A percentile compares a stretch with the other conserved stretches of the same genome.
phyloP scores from a whole-genome alignment of 2,888 invertebrate genomes.

The Dorcus hopei region DNA sequence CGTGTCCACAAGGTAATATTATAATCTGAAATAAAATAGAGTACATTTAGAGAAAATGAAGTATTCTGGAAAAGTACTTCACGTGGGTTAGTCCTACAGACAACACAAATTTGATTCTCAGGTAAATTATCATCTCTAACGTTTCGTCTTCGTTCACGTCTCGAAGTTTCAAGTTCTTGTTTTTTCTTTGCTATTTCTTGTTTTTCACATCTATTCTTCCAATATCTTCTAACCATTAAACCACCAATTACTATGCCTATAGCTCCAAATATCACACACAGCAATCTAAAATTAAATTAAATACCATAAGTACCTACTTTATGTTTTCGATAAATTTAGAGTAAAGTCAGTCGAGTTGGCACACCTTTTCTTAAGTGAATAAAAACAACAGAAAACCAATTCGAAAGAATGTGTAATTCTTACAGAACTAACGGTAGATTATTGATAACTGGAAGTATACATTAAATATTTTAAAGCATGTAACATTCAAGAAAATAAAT shows the following conservation, averaged over 20 bases:
- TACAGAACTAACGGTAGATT: no score
- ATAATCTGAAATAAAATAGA: constrained; percentile 61
- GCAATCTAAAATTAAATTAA: constrained; percentile 44
- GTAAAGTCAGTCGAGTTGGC: no score
- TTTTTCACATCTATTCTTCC: constrained; percentile 52
- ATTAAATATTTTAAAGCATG: no score
- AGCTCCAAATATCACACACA: constrained; percentile 56
- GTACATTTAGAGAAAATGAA: background rate
- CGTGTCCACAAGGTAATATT: constrained; percentile 84
- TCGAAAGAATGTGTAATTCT: no score
- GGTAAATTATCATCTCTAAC: constrained; percentile 62
- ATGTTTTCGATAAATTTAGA: background rate
- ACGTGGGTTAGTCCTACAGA: constrained; percentile 81
- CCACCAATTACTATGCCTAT: constrained; percentile 55
- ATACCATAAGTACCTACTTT: constrained; percentile 7
- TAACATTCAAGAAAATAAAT: no score
- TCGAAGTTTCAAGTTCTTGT: constrained; percentile 61
- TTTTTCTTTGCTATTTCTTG: constrained; percentile 58
- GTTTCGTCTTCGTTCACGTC: constrained; percentile 63
- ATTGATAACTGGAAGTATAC: no score
- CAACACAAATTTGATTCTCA: constrained; percentile 72
- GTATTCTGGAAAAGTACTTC: constrained; percentile 54
- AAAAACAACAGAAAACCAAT: no score
- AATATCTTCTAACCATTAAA: constrained; percentile 51
- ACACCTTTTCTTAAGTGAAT: no score